Evolutionary conservation across 2,113 vertebrate genomes (phyloP).

Genomic region (Fulmarus glacialis): DNA sequence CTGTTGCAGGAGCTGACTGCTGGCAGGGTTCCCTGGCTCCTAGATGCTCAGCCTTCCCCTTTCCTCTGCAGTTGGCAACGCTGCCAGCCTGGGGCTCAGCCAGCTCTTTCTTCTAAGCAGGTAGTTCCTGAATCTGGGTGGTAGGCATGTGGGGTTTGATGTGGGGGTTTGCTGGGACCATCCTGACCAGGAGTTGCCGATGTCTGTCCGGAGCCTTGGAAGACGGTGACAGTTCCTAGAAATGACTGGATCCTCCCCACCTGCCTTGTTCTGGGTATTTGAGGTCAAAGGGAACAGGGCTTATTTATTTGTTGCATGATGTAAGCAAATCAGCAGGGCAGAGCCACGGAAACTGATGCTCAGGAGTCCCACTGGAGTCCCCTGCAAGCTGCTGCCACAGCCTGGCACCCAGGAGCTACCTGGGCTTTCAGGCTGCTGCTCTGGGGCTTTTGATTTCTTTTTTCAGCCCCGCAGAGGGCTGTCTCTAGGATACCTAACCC

Average conservation of each 20-base stretch:
- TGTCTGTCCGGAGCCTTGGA: neutral
- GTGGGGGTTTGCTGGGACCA: neutral
- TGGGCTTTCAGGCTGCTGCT: neutral
- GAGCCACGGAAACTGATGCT: neutral
- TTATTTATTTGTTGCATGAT: neutral
- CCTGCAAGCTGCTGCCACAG: neutral
- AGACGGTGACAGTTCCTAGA: neutral
- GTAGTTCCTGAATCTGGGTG: neutral
- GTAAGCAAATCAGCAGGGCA: neutral
- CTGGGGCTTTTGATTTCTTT: neutral
- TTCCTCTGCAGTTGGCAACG: conserved; percentile 17
- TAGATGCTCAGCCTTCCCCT: neutral
- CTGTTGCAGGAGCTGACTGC: neutral
- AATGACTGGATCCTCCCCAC: neutral
- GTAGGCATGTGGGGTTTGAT: neutral
- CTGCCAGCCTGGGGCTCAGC: neutral
- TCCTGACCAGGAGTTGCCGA: neutral
- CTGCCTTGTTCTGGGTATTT: neutral
- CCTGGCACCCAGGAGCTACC: neutral
- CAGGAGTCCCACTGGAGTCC: neutral
- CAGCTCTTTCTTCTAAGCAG: neutral
- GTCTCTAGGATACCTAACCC: neutral
- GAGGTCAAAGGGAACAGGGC: neutral
- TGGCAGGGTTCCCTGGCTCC: conserved; percentile 34
- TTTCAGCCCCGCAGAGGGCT: neutral